phyloP scores from a whole-genome alignment of 2,113 vertebrate species.

The Motacilla alba region DNA sequence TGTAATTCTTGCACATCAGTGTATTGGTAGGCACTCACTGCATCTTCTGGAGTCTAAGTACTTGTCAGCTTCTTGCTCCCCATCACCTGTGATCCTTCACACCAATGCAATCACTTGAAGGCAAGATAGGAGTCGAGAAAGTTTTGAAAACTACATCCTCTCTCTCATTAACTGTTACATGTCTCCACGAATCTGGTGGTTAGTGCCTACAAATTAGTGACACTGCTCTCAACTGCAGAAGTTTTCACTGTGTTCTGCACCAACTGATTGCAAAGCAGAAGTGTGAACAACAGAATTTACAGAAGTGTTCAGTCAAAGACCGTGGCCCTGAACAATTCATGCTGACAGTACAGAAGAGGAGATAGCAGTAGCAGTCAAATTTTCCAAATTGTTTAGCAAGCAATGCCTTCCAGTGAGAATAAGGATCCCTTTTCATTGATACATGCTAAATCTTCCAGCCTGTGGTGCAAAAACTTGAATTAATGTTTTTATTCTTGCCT shows the following conservation, averaged over 20 bases:
- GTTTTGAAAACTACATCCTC: background rate
- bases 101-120: background rate
- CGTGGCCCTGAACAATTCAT: background rate
- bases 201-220: background rate
- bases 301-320: background rate
- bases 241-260: background rate
- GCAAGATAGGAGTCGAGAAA: accelerated
- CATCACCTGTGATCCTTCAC: background rate
- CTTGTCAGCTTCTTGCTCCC: background rate
- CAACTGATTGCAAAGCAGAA: background rate
- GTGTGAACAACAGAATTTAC: background rate
- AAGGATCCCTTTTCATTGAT: background rate
- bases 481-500: background rate
- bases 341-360: background rate
- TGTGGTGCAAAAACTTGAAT: background rate
- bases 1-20: background rate
- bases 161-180: background rate
- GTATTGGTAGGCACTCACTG: background rate
- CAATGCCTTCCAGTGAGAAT: background rate
- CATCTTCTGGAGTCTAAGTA: background rate
- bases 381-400: background rate
- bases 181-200: background rate
- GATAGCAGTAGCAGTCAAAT: background rate
- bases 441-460: background rate
- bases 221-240: background rate